Conservation (phyloP, 2,113 vertebrate genomes). For the Ceyx melanurus region DNA sequence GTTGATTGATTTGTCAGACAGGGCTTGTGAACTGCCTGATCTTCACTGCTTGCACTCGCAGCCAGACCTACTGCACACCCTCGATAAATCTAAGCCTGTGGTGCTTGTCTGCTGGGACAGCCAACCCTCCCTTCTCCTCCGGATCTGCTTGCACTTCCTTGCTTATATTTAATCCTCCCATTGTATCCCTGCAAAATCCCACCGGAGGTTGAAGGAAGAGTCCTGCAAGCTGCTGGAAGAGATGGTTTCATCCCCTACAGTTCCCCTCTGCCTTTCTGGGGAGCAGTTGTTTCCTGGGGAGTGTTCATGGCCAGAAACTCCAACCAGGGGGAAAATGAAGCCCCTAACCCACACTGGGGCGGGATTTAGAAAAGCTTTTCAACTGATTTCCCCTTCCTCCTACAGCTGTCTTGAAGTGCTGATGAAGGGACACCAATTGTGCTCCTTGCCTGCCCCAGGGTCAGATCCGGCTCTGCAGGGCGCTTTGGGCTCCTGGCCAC, state of each 20-base stretch:
- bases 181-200: background rate
- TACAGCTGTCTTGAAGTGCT: background rate
- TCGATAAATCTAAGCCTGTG: background rate
- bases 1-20: background rate
- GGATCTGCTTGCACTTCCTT: background rate
- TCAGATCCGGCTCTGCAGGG: rapidly evolving
- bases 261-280: background rate
- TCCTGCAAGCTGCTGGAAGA: background rate
- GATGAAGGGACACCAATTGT: background rate
- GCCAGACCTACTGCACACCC: background rate
- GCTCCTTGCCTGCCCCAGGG: background rate
- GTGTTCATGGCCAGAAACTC: background rate
- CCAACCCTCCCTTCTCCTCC: background rate
- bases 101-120: background rate
- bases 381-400: background rate
- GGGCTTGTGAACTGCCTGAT: background rate
- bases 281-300: background rate
- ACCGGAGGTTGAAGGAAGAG: background rate
- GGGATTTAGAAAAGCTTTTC: background rate
- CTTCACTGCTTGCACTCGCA: background rate
- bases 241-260: background rate
- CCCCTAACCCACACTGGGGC: background rate
- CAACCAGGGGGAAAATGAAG: background rate
- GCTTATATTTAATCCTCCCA: slow-evolving; percentile 19
- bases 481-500: background rate